Base-by-base conservation (phyloP, 2,888 invertebrate species). In the Polydrusus tereticollis region DNA sequence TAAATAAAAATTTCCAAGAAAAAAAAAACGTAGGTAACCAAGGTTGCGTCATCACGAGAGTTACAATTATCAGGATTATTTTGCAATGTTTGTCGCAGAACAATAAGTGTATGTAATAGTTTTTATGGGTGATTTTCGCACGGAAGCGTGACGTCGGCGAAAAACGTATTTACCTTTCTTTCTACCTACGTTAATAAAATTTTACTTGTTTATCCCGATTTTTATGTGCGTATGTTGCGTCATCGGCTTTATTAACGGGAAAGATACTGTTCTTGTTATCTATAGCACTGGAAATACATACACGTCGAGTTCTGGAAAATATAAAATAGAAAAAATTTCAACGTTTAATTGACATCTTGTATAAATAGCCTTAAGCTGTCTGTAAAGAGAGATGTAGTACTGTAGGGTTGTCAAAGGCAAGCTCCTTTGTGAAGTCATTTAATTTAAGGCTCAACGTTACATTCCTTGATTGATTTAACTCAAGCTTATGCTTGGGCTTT, bases 201-300 rank as follows among this genome's bases (percentile, higher is more conserved):
- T 55, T 55, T 29, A 29, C 52, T 55, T 55, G 52, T 55, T 55
- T 29, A 55, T 55, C 52, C 29, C 16, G 52, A 29, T 52, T 52
- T 52, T 29, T 52, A 29, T 16, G 50, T 52, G 14, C n/a, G n/a
- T n/a, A n/a, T n/a, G 16, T 41, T 41, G 16, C 41, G 41, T 41
- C 41, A 41, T 7, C 1, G 41, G 12, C n/a, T n/a, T 41, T 16
- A 41, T 16, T 41, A n/a, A 1, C 0, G 41, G 16, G n/a, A 41
- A 41, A 41, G 2, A 41, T 16, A 41, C n/a, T 3, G 16, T 16
- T 16, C 16, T n/a, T 16, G 41, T 12, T 41, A 36, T 36, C 6
- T 29, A 29, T 29, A 4, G 7, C 29, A 5, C 29, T 29, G 7
- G 29, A 29, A 29, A 29, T 29, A 29, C 7, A 29, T 29, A 5